Percentiles rank a stretch among this genome's conserved stretches.
phyloP scores from a whole-genome alignment of 2,113 vertebrate species.

The Seriola rivoliana region DNA sequence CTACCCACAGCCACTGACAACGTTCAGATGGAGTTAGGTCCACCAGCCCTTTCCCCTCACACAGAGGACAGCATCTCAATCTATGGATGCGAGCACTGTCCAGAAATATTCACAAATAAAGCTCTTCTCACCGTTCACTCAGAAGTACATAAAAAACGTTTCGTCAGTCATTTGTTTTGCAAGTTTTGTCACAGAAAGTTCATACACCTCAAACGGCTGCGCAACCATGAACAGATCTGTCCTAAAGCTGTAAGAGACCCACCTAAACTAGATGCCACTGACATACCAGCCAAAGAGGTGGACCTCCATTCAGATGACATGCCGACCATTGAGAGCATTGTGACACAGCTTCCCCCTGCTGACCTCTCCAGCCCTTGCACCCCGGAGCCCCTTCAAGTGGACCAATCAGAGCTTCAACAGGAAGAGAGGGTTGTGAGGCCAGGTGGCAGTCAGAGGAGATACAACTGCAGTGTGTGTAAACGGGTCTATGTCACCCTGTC shows the following conservation, averaged over 20 bases:
- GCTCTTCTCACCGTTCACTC: slow-evolving; percentile 86
- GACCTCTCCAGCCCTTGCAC: slow-evolving; percentile 41
- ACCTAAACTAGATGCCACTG: slow-evolving; percentile 68
- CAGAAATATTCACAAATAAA: slow-evolving; percentile 89
- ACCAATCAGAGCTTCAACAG: slow-evolving; percentile 67
- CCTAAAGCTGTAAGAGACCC: slow-evolving; percentile 59
- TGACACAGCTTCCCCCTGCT: slow-evolving; percentile 30
- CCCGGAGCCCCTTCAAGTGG: slow-evolving; percentile 37
- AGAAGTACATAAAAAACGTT: slow-evolving; percentile 90
- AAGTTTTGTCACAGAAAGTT: slow-evolving; percentile 94
- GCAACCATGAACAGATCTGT: slow-evolving; percentile 92
- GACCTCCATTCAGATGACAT: slow-evolving; percentile 37
- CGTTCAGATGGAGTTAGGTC: slow-evolving; percentile 71
- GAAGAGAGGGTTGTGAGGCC: slow-evolving; percentile 85
- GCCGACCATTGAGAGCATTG: slow-evolving; percentile 23
- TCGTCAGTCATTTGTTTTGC: slow-evolving; percentile 89
- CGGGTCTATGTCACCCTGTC: slow-evolving; percentile 95
- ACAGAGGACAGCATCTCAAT: slow-evolving; percentile 75
- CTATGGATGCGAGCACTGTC: slow-evolving; percentile 88
- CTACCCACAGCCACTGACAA: slow-evolving; percentile 48
- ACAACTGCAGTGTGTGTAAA: slow-evolving; percentile 94
- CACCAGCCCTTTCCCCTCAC: slow-evolving; percentile 80
- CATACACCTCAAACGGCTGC: slow-evolving; percentile 90
- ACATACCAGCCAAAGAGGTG: slow-evolving; percentile 46
- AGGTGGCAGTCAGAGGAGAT: slow-evolving; percentile 89